Evolutionary conservation across 2,888 invertebrate genomes (phyloP).

Genomic region (Agrochola circellaris): DNA sequence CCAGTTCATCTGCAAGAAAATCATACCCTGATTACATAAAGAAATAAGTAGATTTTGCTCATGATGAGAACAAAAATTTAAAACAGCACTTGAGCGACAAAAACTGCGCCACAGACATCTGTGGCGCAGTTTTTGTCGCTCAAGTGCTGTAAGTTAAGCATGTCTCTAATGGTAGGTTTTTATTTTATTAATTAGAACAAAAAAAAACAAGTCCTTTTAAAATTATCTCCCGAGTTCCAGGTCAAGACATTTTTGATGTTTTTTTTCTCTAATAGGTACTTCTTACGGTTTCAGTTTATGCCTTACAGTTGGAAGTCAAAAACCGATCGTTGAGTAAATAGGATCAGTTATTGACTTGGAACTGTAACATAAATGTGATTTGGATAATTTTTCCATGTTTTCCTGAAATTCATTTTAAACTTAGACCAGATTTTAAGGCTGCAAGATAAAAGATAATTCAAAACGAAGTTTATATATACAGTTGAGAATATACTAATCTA

Average conservation of each 20-base stretch:
- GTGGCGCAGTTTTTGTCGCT: neutral
- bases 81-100: too few relatives aligned
- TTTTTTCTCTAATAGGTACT: neutral
- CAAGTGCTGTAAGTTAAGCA: too few relatives aligned
- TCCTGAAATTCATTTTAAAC: constrained; percentile 3
- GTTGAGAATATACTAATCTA: neutral
- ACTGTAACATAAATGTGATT: neutral
- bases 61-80: neutral
- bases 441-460: neutral
- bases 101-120: too few relatives aligned
- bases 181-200: too few relatives aligned
- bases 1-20: neutral
- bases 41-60: neutral
- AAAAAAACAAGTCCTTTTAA: neutral
- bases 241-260: neutral
- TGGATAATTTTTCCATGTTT: neutral
- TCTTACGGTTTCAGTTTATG: neutral
- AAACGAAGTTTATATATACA: neutral
- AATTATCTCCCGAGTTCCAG: neutral
- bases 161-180: neutral
- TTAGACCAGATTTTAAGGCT: neutral
- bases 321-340: neutral
- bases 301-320: neutral
- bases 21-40: neutral
- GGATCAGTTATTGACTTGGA: neutral